These are phyloP conservation scores for Meghimatium bilineatum DNA, from an alignment of 2,888 invertebrate genomes.

Conservation along the genomic window DNA sequence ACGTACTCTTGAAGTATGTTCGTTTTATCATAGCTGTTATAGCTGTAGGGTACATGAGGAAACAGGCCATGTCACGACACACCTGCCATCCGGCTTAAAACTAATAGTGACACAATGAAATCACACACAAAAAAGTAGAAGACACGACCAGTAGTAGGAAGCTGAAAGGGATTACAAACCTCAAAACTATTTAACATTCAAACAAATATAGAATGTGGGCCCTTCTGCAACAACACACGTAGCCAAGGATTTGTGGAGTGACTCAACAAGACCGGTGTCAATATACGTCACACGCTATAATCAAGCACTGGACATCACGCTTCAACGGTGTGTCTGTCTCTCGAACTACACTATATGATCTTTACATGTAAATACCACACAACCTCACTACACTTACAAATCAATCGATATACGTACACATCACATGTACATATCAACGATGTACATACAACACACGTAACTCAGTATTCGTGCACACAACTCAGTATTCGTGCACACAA, in stretches of 20 bases:
- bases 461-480: too few relatives aligned
- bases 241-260: not conserved
- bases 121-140: not conserved
- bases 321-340: too few relatives aligned
- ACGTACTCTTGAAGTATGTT: too few relatives aligned
- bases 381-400: too few relatives aligned
- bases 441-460: too few relatives aligned
- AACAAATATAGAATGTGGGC: not conserved
- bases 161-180: not conserved
- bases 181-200: not conserved
- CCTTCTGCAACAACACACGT: not conserved
- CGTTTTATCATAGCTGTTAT: not conserved
- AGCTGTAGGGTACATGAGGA: not conserved
- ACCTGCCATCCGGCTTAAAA: not conserved
- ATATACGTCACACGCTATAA: too few relatives aligned
- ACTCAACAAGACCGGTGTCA: not conserved
- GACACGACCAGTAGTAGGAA: not conserved
- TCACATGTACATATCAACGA: too few relatives aligned
- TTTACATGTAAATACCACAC: too few relatives aligned
- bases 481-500: too few relatives aligned
- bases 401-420: too few relatives aligned
- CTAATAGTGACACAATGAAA: not conserved
- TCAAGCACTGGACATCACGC: too few relatives aligned
- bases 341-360: too few relatives aligned
- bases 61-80: not conserved